Conservation (phyloP, 2,113 vertebrate genomes). For the Lichenostomus cassidix region DNA sequence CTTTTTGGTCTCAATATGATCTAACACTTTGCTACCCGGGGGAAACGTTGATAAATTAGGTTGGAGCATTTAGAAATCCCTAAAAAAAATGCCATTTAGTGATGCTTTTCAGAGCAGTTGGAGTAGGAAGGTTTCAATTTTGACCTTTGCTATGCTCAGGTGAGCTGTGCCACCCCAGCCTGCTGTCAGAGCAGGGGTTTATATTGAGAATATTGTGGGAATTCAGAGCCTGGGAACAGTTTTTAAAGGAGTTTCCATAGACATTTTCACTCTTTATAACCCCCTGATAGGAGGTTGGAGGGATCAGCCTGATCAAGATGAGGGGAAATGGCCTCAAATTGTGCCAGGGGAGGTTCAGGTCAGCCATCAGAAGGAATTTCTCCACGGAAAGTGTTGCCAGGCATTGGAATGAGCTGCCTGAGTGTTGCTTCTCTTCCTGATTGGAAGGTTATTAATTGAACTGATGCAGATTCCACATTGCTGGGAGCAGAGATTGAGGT, state of each 20-base stretch:
- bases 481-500: not conserved
- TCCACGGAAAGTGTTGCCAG: accelerated
- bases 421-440: not conserved
- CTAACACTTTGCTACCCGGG: not conserved
- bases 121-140: not conserved
- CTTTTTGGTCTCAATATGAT: not conserved
- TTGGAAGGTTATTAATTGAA: not conserved
- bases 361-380: not conserved
- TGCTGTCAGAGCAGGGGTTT: not conserved
- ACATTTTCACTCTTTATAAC: not conserved
- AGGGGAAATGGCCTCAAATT: not conserved
- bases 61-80: not conserved
- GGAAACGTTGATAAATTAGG: not conserved
- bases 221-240: not conserved
- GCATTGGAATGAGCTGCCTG: not conserved
- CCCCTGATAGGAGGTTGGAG: not conserved
- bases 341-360: not conserved
- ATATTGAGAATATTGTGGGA: not conserved
- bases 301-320: not conserved
- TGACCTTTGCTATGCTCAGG: not conserved
- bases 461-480: not conserved
- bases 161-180: not conserved
- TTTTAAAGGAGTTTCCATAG: not conserved
- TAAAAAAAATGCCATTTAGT: not conserved
- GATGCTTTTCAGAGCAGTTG: not conserved